A percentile compares a stretch with the other conserved stretches of the same genome.
These are phyloP conservation scores for Clarias gariepinus DNA, from an alignment of 2,113 vertebrate genomes.

Conservation along the genomic window DNA sequence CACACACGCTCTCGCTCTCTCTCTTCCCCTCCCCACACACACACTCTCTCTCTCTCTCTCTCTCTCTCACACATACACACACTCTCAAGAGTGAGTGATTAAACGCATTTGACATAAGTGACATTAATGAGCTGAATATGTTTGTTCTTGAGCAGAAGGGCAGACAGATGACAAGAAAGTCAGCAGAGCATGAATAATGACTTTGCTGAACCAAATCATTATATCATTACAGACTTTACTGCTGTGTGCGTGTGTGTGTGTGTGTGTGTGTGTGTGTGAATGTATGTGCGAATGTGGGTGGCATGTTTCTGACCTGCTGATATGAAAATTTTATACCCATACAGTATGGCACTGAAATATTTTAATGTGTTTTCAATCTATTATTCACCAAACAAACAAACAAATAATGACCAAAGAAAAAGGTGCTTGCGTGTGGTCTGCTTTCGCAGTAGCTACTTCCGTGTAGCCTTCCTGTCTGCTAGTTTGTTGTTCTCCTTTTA, in stretches of 20 bases:
- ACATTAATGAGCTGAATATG: conserved; percentile 66
- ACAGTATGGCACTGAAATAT: neutral
- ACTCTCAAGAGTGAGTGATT: conserved; percentile 33
- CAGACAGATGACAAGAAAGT: conserved; percentile 53
- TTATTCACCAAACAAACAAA: neutral
- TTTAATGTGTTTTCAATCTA: neutral
- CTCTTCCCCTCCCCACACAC: neutral
- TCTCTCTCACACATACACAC: neutral
- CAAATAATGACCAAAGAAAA: too few species aligned
- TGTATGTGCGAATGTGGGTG: neutral
- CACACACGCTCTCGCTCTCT: neutral
- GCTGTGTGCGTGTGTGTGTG: conserved; percentile 11
- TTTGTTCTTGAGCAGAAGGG: conserved; percentile 54
- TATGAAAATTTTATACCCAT: neutral
- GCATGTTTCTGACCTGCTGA: neutral
- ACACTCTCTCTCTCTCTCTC: neutral
- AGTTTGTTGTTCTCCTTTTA: neutral
- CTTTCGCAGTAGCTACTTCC: too few species aligned
- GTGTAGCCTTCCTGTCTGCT: neutral
- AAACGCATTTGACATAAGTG: conserved; percentile 54
- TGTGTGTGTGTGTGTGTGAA: conserved; percentile 15
- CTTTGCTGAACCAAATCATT: conserved; percentile 65
- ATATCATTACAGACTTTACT: conserved; percentile 58
- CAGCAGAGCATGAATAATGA: conserved; percentile 67
- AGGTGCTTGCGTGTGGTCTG: too few species aligned